Base-by-base conservation (phyloP, 2,797 vertebrate species). In the Eupleurogrammus muticus region DNA sequence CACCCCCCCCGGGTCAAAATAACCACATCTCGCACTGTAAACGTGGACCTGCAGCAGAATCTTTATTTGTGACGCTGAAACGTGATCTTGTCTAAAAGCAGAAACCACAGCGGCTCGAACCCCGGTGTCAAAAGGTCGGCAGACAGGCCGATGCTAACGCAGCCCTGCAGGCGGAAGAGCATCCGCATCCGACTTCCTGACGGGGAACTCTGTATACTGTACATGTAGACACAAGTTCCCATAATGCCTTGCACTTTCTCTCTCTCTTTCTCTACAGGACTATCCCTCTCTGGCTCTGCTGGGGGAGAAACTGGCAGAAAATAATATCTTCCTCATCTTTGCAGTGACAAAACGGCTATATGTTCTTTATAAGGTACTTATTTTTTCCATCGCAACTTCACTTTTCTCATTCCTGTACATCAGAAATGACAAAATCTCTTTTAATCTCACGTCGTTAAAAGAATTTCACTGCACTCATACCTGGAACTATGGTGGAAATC, bases 261-360 rank as follows among this genome's bases (percentile, higher is more conserved):
- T 35, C 4, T 70, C 21, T 4, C 56, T 34, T 61, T 46, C 9
- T 28, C 16, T 28, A 24, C 81, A 99, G 98, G 97, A 99, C 85
- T 99, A 99, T 65, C 98, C 97, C 17, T 99, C 98, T 16, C 92
- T 99, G 70, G 97, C 96, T 1, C 95, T 99, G 49, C 95, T 99
- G 40, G 97, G 97, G 53, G 98, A 99, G 87, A 99, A 99, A 77
- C 84, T 99, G 36, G 95, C 97, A 1, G 97, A 99, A 91, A 98
- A 98, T 83, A 99, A 98, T 89, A 98, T 99, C 88, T 96, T 97
- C 77, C 94, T 99, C 58, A 98, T 98, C 84, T 99, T 99, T 0
- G 98, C 98, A 0, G 98, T 99, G 57, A 99, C 96, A 0, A 98
- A 97, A 82, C 94, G 83, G 38, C 93, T 97, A 28, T 99, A 98